These are phyloP conservation scores for Dendronephthya gigantea DNA, from an alignment of 64 coral and sea anemone species.

Conservation along the genomic window DNA sequence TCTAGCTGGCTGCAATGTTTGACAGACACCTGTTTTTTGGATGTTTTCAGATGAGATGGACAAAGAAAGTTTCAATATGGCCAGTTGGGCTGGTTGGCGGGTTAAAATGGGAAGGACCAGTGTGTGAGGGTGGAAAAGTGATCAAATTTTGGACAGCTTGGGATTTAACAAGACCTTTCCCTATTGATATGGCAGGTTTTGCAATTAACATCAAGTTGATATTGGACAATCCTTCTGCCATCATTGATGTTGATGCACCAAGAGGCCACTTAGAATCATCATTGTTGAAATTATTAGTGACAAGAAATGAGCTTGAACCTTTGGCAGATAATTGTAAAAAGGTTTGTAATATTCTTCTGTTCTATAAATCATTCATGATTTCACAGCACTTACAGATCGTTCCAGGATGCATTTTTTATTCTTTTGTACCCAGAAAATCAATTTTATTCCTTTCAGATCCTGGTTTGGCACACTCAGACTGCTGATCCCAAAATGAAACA, in stretches of 20 bases:
- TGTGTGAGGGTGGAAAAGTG: slow-evolving; percentile 64
- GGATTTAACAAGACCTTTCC: slow-evolving; percentile 69
- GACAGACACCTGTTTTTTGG: too few relatives aligned
- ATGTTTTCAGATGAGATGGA: slow-evolving; percentile 58
- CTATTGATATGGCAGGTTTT: slow-evolving; percentile 93
- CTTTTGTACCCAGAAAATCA: not conserved
- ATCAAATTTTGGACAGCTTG: slow-evolving; percentile 74
- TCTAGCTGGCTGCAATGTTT: too few relatives aligned
- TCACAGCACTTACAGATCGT: too few relatives aligned
- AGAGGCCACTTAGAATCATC: slow-evolving; percentile 88
- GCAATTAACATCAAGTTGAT: slow-evolving; percentile 61
- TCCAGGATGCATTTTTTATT: too few relatives aligned
- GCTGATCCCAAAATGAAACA: slow-evolving; percentile 74
- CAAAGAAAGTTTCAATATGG: slow-evolving; percentile 70
- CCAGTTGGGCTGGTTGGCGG: slow-evolving; percentile 91
- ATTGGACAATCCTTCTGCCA: slow-evolving; percentile 4
- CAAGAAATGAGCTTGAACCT: slow-evolving; percentile 68
- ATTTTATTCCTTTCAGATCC: slow-evolving; percentile 46
- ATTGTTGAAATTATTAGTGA: slow-evolving; percentile 48
- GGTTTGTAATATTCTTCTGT: slow-evolving; percentile 50
- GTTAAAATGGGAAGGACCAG: slow-evolving; percentile 68
- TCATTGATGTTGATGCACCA: slow-evolving; percentile 3
- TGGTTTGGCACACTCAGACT: slow-evolving; percentile 98
- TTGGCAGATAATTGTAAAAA: slow-evolving; percentile 74
- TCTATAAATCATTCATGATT: too few relatives aligned